Conservation (phyloP, 23 tunicate species). For the Trididemnum miniatum region DNA sequence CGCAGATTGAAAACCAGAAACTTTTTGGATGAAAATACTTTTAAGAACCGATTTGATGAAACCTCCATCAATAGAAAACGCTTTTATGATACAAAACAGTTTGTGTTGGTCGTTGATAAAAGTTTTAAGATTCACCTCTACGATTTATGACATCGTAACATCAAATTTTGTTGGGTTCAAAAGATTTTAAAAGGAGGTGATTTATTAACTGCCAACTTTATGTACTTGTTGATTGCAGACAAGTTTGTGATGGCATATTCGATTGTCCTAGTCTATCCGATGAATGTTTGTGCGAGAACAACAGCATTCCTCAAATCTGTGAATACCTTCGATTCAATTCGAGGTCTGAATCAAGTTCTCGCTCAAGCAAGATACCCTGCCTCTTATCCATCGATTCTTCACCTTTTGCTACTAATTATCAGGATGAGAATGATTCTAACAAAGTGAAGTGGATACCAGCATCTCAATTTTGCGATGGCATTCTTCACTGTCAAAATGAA, state of each 20-base stretch:
- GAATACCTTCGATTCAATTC: slow-evolving; percentile 26
- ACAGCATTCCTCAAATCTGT: slow-evolving; percentile 38
- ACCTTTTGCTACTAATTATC: not conserved
- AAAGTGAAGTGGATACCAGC: slow-evolving; percentile 42
- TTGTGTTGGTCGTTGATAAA: too few relatives aligned
- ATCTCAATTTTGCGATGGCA: slow-evolving; percentile 56
- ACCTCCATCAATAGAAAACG: too few relatives aligned
- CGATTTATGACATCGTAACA: too few relatives aligned
- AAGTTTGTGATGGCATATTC: slow-evolving; percentile 71
- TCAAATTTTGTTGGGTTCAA: too few relatives aligned
- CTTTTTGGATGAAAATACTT: too few relatives aligned
- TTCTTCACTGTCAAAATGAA: slow-evolving; percentile 52
- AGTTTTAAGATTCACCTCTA: too few relatives aligned
- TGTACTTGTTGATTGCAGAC: too few relatives aligned
- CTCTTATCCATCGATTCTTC: not conserved
- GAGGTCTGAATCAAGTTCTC: slow-evolving; percentile 9
- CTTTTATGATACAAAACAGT: too few relatives aligned
- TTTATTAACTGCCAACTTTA: too few relatives aligned
- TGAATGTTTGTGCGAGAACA: slow-evolving; percentile 72
- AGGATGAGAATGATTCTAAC: not conserved
- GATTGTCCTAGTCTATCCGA: slow-evolving; percentile 88
- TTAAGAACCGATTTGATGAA: too few relatives aligned
- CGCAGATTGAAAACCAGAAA: too few relatives aligned
- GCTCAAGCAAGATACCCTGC: slow-evolving; percentile 57
- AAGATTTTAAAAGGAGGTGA: too few relatives aligned